Evolutionary conservation across 1,140 invertebrate genomes (phyloP), one percentile per base, ranked within the genome.

Genomic region (Drosophila miranda): DNA sequence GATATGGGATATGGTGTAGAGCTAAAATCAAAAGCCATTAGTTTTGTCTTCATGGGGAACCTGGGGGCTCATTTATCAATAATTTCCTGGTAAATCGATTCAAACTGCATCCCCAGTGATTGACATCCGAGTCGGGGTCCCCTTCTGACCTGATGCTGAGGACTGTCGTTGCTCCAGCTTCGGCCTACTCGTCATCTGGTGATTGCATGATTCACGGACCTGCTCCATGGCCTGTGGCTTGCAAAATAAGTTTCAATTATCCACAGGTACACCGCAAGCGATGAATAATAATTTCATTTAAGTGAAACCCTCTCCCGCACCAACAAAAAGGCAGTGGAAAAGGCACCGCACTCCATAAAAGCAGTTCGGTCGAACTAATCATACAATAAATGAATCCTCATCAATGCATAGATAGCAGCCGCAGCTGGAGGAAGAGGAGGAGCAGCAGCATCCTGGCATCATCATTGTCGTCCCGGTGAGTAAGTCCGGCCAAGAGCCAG

Each of bases 371-470:
- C 59, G 67, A 86, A 87, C 81, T 86, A 86, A 86, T 86, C 81
- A 86, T 62, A 84, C 81, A 86, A 87, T 87, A 86, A 86, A 86
- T 86, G 82, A 81, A 74, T 80, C 73, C 78, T 87, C 81, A 86
- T 86, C 81, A 86, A 86, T 86, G 87, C 81, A 71, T 63, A 61
- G 81, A 86, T 77, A 86, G 73, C 67, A 49, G 66, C 50, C 55
- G 23, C 44, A 48, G 52, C 64, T 51, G 26, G 28, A 0, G 28
- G 0, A 30, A 8, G 2, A 30, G 28, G 7, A 67, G 61, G 67
- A 63, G 64, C 50, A 19, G 19, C 19, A 19, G 19, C 51, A 67
- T 69, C 63, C 62, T 68, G 63, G 16, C 41, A 49, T 19, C 19
- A 19, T 59, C 34, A 11, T 38, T 59, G 58, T 41, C 80, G 81